Base-by-base conservation (phyloP, 1,140 invertebrate genomes). In the Eriosoma lanigerum region DNA sequence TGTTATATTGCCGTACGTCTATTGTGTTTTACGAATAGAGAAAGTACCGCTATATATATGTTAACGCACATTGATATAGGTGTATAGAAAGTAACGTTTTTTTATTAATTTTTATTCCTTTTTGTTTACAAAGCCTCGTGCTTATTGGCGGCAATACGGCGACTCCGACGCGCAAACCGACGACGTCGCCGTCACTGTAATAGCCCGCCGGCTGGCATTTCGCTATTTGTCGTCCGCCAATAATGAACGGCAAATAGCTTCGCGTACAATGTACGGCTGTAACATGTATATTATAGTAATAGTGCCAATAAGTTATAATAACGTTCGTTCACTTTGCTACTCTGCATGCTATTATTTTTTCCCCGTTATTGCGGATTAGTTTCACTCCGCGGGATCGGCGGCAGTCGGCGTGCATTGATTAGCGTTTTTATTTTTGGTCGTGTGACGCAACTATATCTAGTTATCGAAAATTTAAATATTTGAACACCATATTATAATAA, bases 1-100 rank as follows among this genome's bases (percentile, higher is more conserved):
- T 38, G 3, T 38, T 58, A 46, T 62, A 60, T 62, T 62, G 54
- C 66, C 24, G 66, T 29, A 44, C 73, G 73, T 48, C 75, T 62
- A 78, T 78, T 78, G 75, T 78, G 32, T 58, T 58, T 21, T 15
- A 15, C 75, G 21, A 78, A 78, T 78, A 62, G 75, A 78, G 75
- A 78, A 78, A 78, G 75, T 78, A 60, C 75, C 75, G 75, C 56
- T 78, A 78, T 78, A 38, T 78, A 78, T 78, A 44, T 46, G 38
- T 32, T 38, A 19, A 38, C 38, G 56, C 21, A 56, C 46, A 48
- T 72, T 72, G 68, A 72, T 72, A 72, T 72, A 46, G 21, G 56
- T 32, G 56, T 78, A 78, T 78, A 78, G 75, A 78, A 78, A 78
- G 75, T 78, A 58, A 62, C 75, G 75, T 62, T 29, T 56, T 75